phyloP scores from a whole-genome alignment of 2,797 vertebrate genomes.

The Argentina silus region DNA sequence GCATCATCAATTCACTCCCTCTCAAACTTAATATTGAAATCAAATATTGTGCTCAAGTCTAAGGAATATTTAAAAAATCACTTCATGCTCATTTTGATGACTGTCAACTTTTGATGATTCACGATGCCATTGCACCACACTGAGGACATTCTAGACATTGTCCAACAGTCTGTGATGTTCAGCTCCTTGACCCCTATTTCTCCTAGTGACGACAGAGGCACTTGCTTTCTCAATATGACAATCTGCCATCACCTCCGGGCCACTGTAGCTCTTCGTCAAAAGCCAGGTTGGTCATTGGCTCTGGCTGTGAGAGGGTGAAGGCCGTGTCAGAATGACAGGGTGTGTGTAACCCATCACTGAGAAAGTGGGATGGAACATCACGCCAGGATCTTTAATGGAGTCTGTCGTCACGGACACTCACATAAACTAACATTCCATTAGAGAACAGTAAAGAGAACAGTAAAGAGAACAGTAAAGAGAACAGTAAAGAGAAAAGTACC shows the following conservation, averaged over 20 bases:
- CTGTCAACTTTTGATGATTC: neutral
- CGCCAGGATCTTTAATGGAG: neutral
- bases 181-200: neutral
- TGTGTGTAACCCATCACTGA: neutral
- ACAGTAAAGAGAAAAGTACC: too few relatives aligned
- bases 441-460: too few relatives aligned
- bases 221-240: constrained; percentile 2
- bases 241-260: neutral
- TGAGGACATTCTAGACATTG: too few relatives aligned
- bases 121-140: neutral
- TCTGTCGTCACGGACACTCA: neutral
- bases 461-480: too few relatives aligned
- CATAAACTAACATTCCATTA: neutral
- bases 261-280: neutral
- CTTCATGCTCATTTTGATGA: neutral
- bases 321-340: neutral
- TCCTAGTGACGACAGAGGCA: neutral
- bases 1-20: too few relatives aligned
- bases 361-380: neutral
- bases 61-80: neutral
- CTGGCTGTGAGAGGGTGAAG: neutral
- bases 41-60: too few relatives aligned
- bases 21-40: too few relatives aligned
- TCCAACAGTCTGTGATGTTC: neutral
- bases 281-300: neutral